phyloP scores from a whole-genome alignment of 1,140 invertebrate species.

The Scaptodrosophila lebanonensis region DNA sequence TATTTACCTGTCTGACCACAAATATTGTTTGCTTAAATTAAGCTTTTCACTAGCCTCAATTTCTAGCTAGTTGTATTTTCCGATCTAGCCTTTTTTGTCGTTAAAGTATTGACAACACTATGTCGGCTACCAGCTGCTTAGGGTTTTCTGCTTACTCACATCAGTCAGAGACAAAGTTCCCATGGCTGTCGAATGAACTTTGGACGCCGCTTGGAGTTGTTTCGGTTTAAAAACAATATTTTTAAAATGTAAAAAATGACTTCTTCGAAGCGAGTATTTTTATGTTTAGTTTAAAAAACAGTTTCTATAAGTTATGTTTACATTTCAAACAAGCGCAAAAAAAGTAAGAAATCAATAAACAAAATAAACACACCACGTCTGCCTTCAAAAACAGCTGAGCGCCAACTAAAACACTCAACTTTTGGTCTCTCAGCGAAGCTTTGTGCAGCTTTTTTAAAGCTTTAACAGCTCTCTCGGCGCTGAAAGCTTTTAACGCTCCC shows the following conservation, averaged over 20 bases:
- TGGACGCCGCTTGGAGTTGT: not conserved
- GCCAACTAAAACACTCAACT: not conserved
- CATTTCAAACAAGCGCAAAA: no score
- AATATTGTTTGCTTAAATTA: no score
- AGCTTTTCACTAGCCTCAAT: no score
- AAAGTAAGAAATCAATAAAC: no score
- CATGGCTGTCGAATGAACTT: constrained; percentile 30
- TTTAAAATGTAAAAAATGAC: not conserved
- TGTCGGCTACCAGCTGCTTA: no score
- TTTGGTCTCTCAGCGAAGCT: no score
- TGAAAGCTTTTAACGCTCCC: no score
- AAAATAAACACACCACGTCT: not conserved
- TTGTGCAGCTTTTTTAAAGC: not conserved
- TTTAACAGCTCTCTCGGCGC: not conserved
- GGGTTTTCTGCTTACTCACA: constrained; percentile 27
- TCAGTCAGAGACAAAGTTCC: constrained; percentile 44
- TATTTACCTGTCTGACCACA: no score
- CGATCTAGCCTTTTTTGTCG: no score
- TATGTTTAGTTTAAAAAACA: not conserved
- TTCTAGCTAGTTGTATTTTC: no score
- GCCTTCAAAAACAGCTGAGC: not conserved
- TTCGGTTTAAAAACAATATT: not conserved
- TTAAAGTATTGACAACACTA: no score
- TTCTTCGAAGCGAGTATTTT: not conserved
- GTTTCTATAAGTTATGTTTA: no score